These are phyloP conservation scores for Phragmatobia fuliginosa DNA, from an alignment of 2,888 invertebrate genomes.

Conservation along the genomic window DNA sequence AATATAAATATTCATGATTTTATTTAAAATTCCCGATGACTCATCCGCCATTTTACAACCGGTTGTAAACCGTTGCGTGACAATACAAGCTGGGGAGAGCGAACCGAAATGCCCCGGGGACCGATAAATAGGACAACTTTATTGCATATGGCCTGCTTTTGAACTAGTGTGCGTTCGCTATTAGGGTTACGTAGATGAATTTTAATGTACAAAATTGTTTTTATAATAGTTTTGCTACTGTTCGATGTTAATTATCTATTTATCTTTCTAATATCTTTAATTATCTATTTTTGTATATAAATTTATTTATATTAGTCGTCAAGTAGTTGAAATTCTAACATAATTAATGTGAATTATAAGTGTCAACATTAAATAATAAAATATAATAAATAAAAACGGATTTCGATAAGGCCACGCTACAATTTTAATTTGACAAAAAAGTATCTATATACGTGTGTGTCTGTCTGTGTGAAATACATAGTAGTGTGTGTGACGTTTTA, in stretches of 20 bases:
- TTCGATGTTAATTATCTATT: conserved; percentile 4
- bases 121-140: conserved; percentile 66
- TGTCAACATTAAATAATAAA: no score
- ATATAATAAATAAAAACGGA: no score
- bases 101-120: conserved; percentile 58
- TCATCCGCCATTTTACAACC: conserved; percentile 53
- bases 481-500: no score
- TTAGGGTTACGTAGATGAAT: conserved; percentile 31
- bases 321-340: no score
- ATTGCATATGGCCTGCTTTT: conserved; percentile 47
- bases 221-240: conserved; percentile 13
- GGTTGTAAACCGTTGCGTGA: conserved; percentile 60
- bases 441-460: no score
- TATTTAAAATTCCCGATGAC: conserved; percentile 51
- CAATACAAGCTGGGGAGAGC: conserved; percentile 46
- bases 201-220: conserved; percentile 20
- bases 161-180: conserved; percentile 39
- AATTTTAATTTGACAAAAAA: no score
- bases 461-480: no score
- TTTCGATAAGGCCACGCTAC: no score
- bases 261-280: neutral
- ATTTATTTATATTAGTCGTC: no score
- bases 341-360: no score
- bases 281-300: no score
- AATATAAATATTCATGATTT: conserved; percentile 21